Evolutionary conservation across 2,888 invertebrate species (phyloP).

Genomic region (Proisotoma minuta): DNA sequence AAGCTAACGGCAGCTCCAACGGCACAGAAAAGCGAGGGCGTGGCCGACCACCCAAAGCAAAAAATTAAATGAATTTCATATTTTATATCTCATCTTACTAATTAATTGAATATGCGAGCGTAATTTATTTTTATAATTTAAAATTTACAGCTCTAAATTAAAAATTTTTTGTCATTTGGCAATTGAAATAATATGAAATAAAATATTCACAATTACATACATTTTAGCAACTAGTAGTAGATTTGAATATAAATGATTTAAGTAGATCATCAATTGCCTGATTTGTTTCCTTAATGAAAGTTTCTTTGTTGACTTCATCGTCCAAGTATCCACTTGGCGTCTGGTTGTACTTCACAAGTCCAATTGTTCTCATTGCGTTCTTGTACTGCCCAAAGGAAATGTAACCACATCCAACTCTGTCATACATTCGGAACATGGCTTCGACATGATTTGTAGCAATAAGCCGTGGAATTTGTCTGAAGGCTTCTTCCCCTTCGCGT

Average conservation of each 20-base stretch:
- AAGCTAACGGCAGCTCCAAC: neutral
- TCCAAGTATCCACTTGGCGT: constrained; percentile 24
- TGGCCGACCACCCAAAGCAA: neutral
- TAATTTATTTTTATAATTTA: too few relatives aligned
- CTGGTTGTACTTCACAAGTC: constrained; percentile 12
- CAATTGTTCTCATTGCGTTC: constrained; percentile 33
- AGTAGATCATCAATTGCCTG: constrained; percentile 25
- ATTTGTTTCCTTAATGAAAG: constrained; percentile 23
- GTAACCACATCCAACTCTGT: constrained; percentile 29
- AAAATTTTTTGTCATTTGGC: too few relatives aligned
- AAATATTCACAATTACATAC: too few relatives aligned
- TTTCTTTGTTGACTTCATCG: constrained; percentile 27
- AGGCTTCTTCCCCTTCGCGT: constrained; percentile 12
- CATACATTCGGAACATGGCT: constrained; percentile 32
- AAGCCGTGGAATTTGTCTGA: constrained; percentile 22
- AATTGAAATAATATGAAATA: too few relatives aligned
- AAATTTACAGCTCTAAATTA: too few relatives aligned
- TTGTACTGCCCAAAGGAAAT: constrained; percentile 25
- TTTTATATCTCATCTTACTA: too few relatives aligned
- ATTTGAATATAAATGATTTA: constrained; percentile 21
- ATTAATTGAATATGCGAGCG: too few relatives aligned
- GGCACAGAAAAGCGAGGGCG: too few relatives aligned
- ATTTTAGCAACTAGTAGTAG: too few relatives aligned
- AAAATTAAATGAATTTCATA: too few relatives aligned
- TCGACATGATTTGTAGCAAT: constrained; percentile 27